A percentile compares a stretch with the other conserved stretches of the same genome.
Evolutionary conservation across 2,797 vertebrate genomes (phyloP).

Genomic region (Paedocypris micromegethes): DNA sequence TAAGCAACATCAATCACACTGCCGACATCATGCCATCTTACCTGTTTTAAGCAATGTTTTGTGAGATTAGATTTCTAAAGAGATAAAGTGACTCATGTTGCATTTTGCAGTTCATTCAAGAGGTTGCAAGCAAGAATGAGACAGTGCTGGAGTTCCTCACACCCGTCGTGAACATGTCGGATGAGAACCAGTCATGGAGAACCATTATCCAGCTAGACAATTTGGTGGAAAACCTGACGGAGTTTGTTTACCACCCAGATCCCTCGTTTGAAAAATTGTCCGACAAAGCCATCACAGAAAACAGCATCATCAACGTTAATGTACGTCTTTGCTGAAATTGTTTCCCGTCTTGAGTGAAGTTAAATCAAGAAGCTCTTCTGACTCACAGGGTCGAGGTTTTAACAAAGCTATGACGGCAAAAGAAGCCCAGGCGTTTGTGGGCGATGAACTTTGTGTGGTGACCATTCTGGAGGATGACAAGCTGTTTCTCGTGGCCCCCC

Average conservation of each 20-base stretch:
- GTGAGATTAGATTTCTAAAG: background rate
- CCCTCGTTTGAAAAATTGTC: conserved; percentile 75
- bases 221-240: conserved; percentile 62
- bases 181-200: conserved; percentile 63
- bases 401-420: conserved; percentile 84
- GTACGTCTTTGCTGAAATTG: conserved; percentile 46
- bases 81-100: background rate
- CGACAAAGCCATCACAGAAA: conserved; percentile 75
- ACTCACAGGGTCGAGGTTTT: conserved; percentile 79
- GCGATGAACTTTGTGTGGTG: conserved; percentile 76
- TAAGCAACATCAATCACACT: conserved; percentile 12
- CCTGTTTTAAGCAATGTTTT: conserved; percentile 1
- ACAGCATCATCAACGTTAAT: conserved; percentile 64
- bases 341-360: background rate
- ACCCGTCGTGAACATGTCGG: conserved; percentile 65
- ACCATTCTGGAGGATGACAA: conserved; percentile 85
- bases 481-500: conserved; percentile 83
- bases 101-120: conserved; percentile 63
- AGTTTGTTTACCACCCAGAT: conserved; percentile 78
- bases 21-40: conserved; percentile 7
- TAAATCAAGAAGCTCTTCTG: background rate
- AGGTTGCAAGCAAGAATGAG: conserved; percentile 66
- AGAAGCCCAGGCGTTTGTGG: conserved; percentile 87
- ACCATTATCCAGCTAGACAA: conserved; percentile 80
- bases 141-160: conserved; percentile 77